These are phyloP conservation scores for Lepidochrysops patricia DNA, from an alignment of 2,888 invertebrate genomes.

Conservation along the genomic window DNA sequence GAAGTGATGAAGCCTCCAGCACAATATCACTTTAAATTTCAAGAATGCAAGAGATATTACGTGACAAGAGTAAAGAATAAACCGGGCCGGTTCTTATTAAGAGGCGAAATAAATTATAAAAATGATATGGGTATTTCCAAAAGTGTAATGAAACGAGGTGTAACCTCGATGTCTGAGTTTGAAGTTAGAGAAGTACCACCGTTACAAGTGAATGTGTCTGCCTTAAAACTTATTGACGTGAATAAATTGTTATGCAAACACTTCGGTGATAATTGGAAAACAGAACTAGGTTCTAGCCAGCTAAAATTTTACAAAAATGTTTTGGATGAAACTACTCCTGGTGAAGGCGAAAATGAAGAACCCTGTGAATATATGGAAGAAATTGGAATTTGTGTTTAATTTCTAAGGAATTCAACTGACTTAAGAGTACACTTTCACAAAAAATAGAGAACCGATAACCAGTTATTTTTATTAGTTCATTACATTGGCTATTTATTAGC, in stretches of 20 bases:
- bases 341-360: constrained; percentile 24
- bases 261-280: constrained; percentile 21
- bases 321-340: constrained; percentile 16
- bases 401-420: constrained; percentile 12
- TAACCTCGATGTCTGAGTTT: constrained; percentile 19
- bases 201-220: constrained; percentile 17
- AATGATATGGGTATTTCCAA: constrained; percentile 17
- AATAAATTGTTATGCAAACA: constrained; percentile 22
- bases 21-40: constrained; percentile 20
- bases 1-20: constrained; percentile 21
- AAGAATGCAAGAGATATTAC: constrained; percentile 22
- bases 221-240: constrained; percentile 21
- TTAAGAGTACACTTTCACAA: too few species aligned
- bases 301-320: constrained; percentile 23
- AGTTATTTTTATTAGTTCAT: too few species aligned
- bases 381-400: constrained; percentile 20
- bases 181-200: constrained; percentile 22
- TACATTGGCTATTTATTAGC: too few species aligned
- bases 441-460: too few species aligned
- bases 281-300: constrained; percentile 20
- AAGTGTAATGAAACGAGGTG: constrained; percentile 20
- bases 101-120: constrained; percentile 21
- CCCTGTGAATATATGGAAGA: constrained; percentile 26
- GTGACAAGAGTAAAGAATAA: constrained; percentile 23
- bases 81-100: constrained; percentile 19